These are phyloP conservation scores for Pogonognathellus flavescens DNA, from an alignment of 1,140 invertebrate species.

Conservation along the genomic window DNA sequence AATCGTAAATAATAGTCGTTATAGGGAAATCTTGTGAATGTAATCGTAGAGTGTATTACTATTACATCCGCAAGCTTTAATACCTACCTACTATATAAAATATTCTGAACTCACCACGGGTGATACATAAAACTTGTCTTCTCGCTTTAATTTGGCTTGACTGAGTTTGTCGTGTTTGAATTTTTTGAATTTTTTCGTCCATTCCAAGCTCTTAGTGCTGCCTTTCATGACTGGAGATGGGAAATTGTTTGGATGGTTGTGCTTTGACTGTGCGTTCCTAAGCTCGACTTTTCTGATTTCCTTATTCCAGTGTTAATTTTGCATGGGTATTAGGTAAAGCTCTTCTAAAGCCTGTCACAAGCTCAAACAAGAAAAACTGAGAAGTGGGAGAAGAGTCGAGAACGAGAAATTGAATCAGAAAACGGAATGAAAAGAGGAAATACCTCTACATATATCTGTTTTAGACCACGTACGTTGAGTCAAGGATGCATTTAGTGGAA, in stretches of 20 bases:
- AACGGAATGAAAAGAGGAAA: background rate
- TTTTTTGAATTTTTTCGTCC: slow-evolving; percentile 4
- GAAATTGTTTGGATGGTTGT: background rate
- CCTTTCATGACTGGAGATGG: slow-evolving; percentile 7
- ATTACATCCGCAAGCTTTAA: no score
- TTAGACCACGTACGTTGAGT: no score
- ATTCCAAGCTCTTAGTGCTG: background rate
- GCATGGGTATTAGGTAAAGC: slow-evolving; percentile 38
- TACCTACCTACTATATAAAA: background rate
- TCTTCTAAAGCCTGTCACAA: slow-evolving; percentile 20
- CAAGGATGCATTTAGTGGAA: no score
- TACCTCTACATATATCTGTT: no score
- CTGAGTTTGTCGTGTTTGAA: slow-evolving; percentile 13
- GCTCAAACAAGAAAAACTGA: background rate
- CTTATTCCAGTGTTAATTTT: slow-evolving; percentile 29
- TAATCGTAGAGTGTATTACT: background rate
- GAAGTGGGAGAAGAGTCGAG: background rate
- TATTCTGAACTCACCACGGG: background rate
- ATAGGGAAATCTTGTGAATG: background rate
- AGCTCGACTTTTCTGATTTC: slow-evolving; percentile 25
- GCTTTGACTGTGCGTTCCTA: background rate
- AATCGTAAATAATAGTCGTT: background rate
- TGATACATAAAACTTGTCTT: slow-evolving; percentile 23
- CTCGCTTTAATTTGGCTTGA: slow-evolving; percentile 19
- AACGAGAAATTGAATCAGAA: slow-evolving; percentile 3